Base-by-base conservation (phyloP, 2,113 vertebrate genomes). In the Meleagris gallopavo region DNA sequence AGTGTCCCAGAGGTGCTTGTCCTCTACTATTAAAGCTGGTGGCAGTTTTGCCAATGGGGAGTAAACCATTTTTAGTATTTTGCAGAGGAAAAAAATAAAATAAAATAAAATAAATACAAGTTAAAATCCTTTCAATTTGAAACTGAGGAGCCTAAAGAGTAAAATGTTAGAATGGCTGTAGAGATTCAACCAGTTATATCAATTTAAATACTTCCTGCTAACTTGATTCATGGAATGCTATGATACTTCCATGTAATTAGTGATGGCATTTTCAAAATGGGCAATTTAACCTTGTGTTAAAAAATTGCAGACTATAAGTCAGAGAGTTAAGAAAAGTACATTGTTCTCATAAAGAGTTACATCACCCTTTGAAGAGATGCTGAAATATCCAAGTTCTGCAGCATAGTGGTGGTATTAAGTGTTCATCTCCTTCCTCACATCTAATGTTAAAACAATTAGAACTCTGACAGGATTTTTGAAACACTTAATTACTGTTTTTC, bases 201-300 rank as follows among this genome's bases (percentile, higher is more conserved):
- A 77, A 29, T 94, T 91, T 62, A 91, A 95, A 72, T 93, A 82
- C 76, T 92, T 94, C 78, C 58, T 89, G 58, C 69, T 82, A 92
- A 88, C 86, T 54, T 89, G 81, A 67, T 95, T 94, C 48, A n/a
- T 91, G 72, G 88, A 95, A 58, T 96, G 43, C 45, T 94, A 65
- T 70, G 84, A 74, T 96, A 89, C 83, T 96, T 97, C 61, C 62
- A 41, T 71, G 66, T 92, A 94, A 97, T 96, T 96, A 96, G 45
- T 80, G 75, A 45, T 91, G 84, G 10, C 79, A 83, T 97, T 97
- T 97, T 96, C 72, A 96, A 96, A 96, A 89, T 1, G 11, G 60
- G 36, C 89, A 90, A 34, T 94, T 91, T 86, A 96, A 93, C 60
- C 73, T 90, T 87, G 34, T 93, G 69, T 92, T 90, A 91, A 96